Conservation (phyloP, 1,140 invertebrate genomes). For the Drosophila bocqueti region DNA sequence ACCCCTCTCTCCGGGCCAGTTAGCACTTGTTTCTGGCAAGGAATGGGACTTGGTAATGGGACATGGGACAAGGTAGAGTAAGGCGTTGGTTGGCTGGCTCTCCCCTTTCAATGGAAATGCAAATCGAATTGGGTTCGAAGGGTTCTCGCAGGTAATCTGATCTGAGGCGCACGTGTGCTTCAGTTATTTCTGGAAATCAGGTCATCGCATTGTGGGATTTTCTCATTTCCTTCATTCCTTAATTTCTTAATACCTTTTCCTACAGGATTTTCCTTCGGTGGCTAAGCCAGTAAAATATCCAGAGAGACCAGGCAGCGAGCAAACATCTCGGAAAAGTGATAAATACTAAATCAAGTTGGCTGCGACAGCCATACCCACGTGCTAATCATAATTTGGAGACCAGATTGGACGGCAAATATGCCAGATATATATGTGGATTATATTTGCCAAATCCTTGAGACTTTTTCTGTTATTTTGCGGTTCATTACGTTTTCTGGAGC, state of each 20-base stretch:
- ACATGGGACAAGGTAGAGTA: background rate
- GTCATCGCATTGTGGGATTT: background rate
- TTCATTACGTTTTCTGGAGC: constrained; percentile 76
- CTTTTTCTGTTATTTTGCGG: constrained; percentile 62
- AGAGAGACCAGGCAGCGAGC: background rate
- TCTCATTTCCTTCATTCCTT: background rate
- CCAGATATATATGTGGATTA: constrained; percentile 1
- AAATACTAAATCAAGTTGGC: constrained; percentile 34
- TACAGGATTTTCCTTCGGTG: background rate
- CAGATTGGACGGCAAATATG: constrained; percentile 41
- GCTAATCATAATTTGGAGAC: constrained; percentile 20
- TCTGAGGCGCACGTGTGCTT: background rate
- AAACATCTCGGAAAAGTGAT: constrained; percentile 7
- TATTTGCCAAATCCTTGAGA: constrained; percentile 25
- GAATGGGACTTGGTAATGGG: background rate
- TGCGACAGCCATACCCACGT: constrained; percentile 16
- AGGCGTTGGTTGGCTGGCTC: background rate
- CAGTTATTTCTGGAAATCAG: constrained; percentile 1
- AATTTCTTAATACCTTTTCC: background rate
- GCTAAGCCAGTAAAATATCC: background rate
- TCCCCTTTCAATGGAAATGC: constrained; percentile 37
- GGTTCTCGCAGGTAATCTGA: constrained; percentile 12
- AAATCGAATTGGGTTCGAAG: constrained; percentile 23
- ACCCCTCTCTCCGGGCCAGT: constrained; percentile 16
- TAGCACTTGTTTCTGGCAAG: constrained; percentile 17